phyloP scores from a whole-genome alignment of 1,140 invertebrate species.

The Episyrphus balteatus region DNA sequence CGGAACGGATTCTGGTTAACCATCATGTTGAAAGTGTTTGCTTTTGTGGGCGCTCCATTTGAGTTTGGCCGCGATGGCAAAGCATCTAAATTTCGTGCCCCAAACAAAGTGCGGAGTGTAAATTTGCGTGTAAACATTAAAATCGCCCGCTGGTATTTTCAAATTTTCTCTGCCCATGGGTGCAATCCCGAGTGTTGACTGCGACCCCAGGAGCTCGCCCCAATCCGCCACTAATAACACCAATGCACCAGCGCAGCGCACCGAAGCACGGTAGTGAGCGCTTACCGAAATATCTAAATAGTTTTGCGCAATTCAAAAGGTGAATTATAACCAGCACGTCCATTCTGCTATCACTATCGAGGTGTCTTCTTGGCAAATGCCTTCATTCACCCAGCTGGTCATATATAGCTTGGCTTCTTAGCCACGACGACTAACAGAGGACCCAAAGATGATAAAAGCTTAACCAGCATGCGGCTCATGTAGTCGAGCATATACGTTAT shows the following conservation, averaged over 20 bases:
- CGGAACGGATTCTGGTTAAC: neutral
- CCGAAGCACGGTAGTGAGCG: too few species aligned
- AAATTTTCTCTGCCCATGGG: neutral
- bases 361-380: neutral
- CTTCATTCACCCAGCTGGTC: neutral
- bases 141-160: conserved; percentile 2
- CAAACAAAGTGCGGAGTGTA: neutral
- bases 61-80: neutral
- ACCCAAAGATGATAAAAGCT: neutral
- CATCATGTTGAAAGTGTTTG: neutral
- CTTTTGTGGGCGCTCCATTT: neutral
- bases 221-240: too few species aligned
- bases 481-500: neutral
- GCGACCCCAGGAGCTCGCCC: too few species aligned
- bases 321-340: neutral
- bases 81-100: neutral
- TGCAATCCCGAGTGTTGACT: too few species aligned
- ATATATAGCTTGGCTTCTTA: neutral
- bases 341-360: neutral
- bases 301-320: neutral
- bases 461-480: neutral
- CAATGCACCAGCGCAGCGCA: neutral
- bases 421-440: neutral
- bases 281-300: too few species aligned
- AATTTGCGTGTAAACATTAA: conserved; percentile 3